Evolutionary conservation across 2,888 invertebrate species (phyloP), one percentile per base, ranked within the genome.

Genomic region (Tricholauxania praeusta): DNA sequence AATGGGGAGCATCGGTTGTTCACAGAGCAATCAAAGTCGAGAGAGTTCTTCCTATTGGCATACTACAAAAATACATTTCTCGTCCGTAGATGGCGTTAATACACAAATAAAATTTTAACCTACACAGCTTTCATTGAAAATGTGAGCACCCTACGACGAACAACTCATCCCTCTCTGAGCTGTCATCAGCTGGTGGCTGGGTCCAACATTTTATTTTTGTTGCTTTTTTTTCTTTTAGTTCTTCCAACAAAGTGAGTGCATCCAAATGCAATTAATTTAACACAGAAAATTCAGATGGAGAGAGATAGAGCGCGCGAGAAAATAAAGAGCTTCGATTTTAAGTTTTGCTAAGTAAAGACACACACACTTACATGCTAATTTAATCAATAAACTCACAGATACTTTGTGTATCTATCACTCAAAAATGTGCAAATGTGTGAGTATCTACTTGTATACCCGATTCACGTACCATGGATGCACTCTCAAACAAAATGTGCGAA

Each of bases 391-490:
- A 2, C 39, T 39, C 39, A 39, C 39, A 39, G 39, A 39, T 39
- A 39, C 39, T 39, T 39, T 39, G 1, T 55, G 12, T 28, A 57
- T 22, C 57, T 57, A 15, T 28, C 28, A 15, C 39, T 39, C 48
- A n/a, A 15, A 19, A 10, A 15, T n/a, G 60, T 5, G n/a, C 8
- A 15, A 10, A 17, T 14, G 62, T n/a, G 63, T 2, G 63, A 17
- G n/a, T n/a, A 3, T 47, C 47, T 57, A 28, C 17, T 22, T 39
- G 12, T 15, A 52, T 12, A 28, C 65, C n/a, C 65, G 52, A 74
- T 70, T 74, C 77, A 77, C 71, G 53, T 68, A 63, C 65, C 63
- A 65, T 68, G 71, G 52, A 72, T 69, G 39, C 51, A 60, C 48
- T 48, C 55, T 19, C 1, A 57, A 39, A 53, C 59, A 48, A 49